Percentiles rank a stretch among this genome's conserved stretches.
Conservation (phyloP, 2,113 vertebrate species). For the Strix aluco region DNA sequence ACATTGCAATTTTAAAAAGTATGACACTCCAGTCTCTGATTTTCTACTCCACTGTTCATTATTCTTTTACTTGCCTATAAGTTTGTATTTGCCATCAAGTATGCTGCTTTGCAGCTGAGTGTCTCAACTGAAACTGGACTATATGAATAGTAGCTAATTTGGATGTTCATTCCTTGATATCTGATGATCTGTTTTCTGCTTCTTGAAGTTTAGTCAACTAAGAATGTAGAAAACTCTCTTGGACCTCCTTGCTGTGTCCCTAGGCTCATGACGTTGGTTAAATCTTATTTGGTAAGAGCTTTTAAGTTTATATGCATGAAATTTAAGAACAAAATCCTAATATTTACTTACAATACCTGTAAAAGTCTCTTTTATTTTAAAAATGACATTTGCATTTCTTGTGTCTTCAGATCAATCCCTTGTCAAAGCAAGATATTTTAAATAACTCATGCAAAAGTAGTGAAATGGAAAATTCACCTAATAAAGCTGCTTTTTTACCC, state of each 20-base stretch:
- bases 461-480: background rate
- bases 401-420: background rate
- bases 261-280: background rate
- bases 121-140: background rate
- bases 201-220: conserved; percentile 2
- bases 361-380: background rate
- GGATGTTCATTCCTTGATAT: background rate
- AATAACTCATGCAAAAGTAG: background rate
- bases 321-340: background rate
- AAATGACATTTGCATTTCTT: background rate
- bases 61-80: conserved; percentile 34
- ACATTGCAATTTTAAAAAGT: background rate
- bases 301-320: background rate
- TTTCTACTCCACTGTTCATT: conserved; percentile 27
- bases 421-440: background rate
- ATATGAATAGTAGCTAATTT: background rate
- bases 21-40: conserved; percentile 16
- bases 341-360: background rate
- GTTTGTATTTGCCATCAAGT: background rate
- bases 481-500: background rate
- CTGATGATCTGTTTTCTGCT: background rate
- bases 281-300: background rate
- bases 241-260: background rate
- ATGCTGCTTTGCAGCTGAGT: background rate
- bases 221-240: background rate